Percentiles rank a stretch among this genome's conserved stretches.
Evolutionary conservation across 1,140 invertebrate genomes (phyloP).

Genomic region (Lethrus apterus): DNA sequence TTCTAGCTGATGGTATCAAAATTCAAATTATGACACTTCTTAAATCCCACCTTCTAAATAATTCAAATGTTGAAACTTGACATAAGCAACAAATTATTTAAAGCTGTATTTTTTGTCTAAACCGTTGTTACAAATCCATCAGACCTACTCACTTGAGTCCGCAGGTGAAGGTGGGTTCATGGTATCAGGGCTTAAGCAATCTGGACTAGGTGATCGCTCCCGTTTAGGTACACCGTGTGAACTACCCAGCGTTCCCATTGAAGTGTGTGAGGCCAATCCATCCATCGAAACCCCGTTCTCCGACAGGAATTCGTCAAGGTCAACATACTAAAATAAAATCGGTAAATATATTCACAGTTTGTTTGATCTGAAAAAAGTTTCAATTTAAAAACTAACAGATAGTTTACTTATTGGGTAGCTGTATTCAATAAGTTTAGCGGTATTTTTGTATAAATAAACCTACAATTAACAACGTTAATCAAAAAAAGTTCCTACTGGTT

Average conservation of each 20-base stretch:
- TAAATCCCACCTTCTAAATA: too few species aligned
- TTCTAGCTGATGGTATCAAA: too few species aligned
- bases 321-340: constrained; percentile 81
- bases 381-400: too few species aligned
- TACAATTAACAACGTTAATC: too few species aligned
- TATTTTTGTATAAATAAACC: too few species aligned
- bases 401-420: too few species aligned
- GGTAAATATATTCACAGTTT: too few species aligned
- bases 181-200: constrained; percentile 77
- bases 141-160: constrained; percentile 75
- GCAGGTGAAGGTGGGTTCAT: constrained; percentile 78
- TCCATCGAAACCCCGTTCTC: constrained; percentile 86
- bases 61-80: too few species aligned
- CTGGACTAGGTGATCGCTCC: constrained; percentile 73
- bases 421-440: too few species aligned
- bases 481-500: too few species aligned
- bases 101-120: background rate
- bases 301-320: constrained; percentile 91
- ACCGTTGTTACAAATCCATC: background rate
- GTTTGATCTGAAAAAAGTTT: too few species aligned
- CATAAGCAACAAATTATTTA: background rate
- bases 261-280: constrained; percentile 51
- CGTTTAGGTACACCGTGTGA: constrained; percentile 58
- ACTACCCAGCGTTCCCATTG: constrained; percentile 47
- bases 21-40: too few species aligned